Evolutionary conservation across 2,888 invertebrate species (phyloP), one percentile per base, ranked within the genome.

Genomic region (Enoplolaimus lenunculus): DNA sequence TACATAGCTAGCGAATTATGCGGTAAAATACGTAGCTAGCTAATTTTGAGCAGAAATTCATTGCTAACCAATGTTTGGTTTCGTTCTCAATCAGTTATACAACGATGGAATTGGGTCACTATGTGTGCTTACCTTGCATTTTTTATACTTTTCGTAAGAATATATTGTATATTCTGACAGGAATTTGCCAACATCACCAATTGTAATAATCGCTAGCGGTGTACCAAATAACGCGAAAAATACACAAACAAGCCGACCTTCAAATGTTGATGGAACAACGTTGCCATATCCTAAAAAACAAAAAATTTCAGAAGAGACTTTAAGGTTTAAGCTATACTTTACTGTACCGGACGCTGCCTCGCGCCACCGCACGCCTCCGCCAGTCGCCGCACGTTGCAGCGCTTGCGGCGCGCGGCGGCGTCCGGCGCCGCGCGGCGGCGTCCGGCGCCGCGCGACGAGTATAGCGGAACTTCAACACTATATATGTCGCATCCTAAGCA

Each of bases 161-260:
- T 78, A 79, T 34, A 79, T 79, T 1, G 78, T 79, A 74, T 78
- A 78, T 71, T 79, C 79, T 34, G 79, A 79, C 13, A 79, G 75
- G 70, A 79, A 79, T 74, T 79, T 79, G 69, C 79, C 79, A 73
- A 79, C 71, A 76, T 79, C 79, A 62, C 79, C 79, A 69, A 79
- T 80, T 29, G 79, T 79, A 59, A 80, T 80, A 72, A 79, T 79
- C 34, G 79, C 79, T 60, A 79, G 73, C 2, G 79, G 79, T 16
- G 79, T 80, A 13, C 79, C 79, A 65, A 79, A 76, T 13, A 79
- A 72, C 0, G 79, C 79, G 68, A 79, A 79, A 34, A 80, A 73
- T 21, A 79, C 78, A 70, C 79, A 79, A 29, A 77, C 77, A 16
- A 79, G 75, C 2, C 79, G 72, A 16, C 79, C 79, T 1, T 76